phyloP scores from a whole-genome alignment of 2,113 vertebrate species.

The Malurus alboscapulatus region DNA sequence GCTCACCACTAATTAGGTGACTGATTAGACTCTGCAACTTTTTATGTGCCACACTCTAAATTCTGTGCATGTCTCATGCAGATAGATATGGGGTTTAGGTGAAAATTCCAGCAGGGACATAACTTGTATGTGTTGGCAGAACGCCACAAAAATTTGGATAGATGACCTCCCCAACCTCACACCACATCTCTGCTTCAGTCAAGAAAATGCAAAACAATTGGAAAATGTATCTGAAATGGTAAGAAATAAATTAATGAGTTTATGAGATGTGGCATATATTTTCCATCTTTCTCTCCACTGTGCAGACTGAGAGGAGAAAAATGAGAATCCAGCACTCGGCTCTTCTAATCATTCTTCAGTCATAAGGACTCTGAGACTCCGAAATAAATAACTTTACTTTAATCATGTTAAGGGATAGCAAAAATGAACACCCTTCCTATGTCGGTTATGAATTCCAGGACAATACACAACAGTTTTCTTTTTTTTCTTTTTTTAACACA shows the following conservation, averaged over 20 bases:
- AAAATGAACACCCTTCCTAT: neutral
- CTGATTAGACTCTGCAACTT: neutral
- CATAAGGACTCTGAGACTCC: neutral
- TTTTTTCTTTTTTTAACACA: neutral
- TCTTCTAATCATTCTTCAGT: neutral
- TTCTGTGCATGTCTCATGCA: neutral
- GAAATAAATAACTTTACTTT: neutral
- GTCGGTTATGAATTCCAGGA: neutral
- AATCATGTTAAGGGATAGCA: neutral
- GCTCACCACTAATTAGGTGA: neutral
- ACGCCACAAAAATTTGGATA: neutral
- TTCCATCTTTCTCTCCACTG: neutral
- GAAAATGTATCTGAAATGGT: neutral
- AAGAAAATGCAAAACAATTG: neutral
- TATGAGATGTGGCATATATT: neutral
- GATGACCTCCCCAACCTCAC: neutral
- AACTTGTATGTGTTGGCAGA: neutral
- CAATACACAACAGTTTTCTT: neutral
- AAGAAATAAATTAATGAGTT: neutral
- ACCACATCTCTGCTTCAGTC: neutral
- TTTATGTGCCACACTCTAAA: conserved; percentile 7
- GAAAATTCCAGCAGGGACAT: neutral
- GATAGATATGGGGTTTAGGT: neutral
- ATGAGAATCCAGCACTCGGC: neutral
- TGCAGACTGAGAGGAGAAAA: neutral